Conservation (phyloP, 2,888 invertebrate genomes). For the Petrolisthes cinctipes region DNA sequence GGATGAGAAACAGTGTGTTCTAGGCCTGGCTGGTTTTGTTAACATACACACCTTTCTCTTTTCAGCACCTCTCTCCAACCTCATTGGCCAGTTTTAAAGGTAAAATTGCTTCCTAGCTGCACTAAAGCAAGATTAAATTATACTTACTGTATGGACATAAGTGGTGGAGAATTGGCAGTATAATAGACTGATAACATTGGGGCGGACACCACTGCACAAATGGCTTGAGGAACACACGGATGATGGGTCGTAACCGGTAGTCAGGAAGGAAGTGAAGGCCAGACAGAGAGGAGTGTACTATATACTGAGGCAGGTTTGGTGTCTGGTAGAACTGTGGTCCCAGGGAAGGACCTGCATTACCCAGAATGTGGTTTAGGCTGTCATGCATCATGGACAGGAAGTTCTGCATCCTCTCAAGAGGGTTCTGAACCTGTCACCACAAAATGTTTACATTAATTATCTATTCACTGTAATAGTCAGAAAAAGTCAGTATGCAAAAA, state of each 20-base stretch:
- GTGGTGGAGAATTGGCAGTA: conserved; percentile 83
- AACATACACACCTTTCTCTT: no score
- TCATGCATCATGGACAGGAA: conserved; percentile 85
- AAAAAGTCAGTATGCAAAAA: no score
- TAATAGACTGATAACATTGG: conserved; percentile 80
- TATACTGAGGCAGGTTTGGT: conserved; percentile 80
- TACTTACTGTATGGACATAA: conserved; percentile 73
- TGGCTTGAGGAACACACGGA: conserved; percentile 86
- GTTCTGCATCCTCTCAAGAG: conserved; percentile 86
- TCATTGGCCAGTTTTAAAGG: no score
- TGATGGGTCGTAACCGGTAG: conserved; percentile 84
- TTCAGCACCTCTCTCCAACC: no score
- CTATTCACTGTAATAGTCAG: no score
- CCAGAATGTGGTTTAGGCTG: conserved; percentile 83
- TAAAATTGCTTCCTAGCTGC: background rate
- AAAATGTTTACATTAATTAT: no score
- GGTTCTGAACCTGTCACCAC: conserved; percentile 67
- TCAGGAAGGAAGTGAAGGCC: conserved; percentile 84
- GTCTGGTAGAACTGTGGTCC: conserved; percentile 87
- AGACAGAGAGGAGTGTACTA: conserved; percentile 80
- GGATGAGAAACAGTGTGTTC: no score
- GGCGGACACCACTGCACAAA: conserved; percentile 89
- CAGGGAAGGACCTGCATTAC: conserved; percentile 82
- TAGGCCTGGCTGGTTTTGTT: no score
- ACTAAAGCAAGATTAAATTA: background rate